Percentiles rank a stretch among this genome's conserved stretches.
Evolutionary conservation across 2,888 invertebrate species (phyloP).

Genomic region (Rhagonycha fulva): DNA sequence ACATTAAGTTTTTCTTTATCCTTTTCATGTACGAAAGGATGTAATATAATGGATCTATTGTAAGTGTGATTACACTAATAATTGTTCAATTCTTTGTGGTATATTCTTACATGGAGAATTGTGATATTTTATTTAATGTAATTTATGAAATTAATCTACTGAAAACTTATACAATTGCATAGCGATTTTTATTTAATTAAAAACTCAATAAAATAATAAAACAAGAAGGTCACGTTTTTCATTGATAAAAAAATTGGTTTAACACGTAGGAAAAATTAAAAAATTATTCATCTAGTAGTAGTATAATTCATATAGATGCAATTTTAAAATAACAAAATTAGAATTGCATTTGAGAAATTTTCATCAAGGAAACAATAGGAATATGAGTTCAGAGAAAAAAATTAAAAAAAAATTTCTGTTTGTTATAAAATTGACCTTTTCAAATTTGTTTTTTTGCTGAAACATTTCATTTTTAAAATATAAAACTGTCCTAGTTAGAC

Average conservation of each 20-base stretch:
- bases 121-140: background rate
- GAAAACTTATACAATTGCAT: background rate
- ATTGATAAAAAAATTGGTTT: background rate
- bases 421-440: too few species aligned
- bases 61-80: background rate
- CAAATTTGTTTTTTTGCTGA: too few species aligned
- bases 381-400: too few species aligned
- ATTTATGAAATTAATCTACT: background rate
- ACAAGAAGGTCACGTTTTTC: background rate
- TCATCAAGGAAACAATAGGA: too few species aligned
- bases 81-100: background rate
- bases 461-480: too few species aligned
- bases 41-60: background rate
- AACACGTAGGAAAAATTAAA: background rate
- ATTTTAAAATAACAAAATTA: too few species aligned
- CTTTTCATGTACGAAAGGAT: background rate
- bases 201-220: background rate
- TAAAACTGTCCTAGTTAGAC: too few species aligned
- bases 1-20: background rate
- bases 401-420: too few species aligned
- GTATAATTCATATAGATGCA: background rate
- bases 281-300: too few species aligned
- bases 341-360: too few species aligned
- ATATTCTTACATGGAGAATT: background rate
- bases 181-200: background rate